phyloP scores from a whole-genome alignment of 2,888 invertebrate genomes.

The Acanthosepion lycidas region DNA sequence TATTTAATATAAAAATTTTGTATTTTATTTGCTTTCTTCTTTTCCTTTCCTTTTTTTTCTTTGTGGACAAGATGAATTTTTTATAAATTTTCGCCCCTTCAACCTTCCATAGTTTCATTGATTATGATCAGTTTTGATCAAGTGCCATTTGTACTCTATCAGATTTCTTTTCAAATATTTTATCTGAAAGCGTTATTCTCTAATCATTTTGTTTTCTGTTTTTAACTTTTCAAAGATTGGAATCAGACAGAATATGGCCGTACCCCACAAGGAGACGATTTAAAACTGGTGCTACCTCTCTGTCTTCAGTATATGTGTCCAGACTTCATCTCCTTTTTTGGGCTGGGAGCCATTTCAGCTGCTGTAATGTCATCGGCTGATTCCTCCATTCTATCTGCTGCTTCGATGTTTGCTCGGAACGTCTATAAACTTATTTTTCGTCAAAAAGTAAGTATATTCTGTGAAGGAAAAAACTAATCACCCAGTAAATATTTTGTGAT shows the following conservation, averaged over 20 bases:
- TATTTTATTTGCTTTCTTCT: too few species aligned
- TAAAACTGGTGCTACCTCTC: slow-evolving; percentile 96
- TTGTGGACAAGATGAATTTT: too few species aligned
- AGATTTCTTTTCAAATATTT: too few species aligned
- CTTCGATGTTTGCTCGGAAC: slow-evolving; percentile 99
- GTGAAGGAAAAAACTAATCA: not conserved
- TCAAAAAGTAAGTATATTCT: slow-evolving; percentile 81
- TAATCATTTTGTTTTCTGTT: not conserved
- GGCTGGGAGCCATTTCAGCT: slow-evolving; percentile 97
- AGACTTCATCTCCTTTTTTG: slow-evolving; percentile 95
- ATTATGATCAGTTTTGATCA: too few species aligned
- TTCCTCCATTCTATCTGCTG: slow-evolving; percentile 97
- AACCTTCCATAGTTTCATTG: too few species aligned
- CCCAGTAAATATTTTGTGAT: not conserved
- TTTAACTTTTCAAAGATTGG: slow-evolving; percentile 84
- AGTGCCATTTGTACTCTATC: too few species aligned
- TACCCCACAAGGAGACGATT: slow-evolving; percentile 78
- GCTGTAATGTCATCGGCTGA: slow-evolving; percentile 99
- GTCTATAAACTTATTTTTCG: slow-evolving; percentile 98
- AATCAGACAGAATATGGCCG: slow-evolving; percentile 88
- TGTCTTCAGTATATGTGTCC: slow-evolving; percentile 97
- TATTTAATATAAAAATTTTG: too few species aligned
- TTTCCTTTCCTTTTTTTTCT: too few species aligned
- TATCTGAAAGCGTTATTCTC: not conserved
- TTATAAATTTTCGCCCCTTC: too few species aligned